Conservation (phyloP, 2,797 vertebrate genomes). For the Enteromius trimaculatus region DNA sequence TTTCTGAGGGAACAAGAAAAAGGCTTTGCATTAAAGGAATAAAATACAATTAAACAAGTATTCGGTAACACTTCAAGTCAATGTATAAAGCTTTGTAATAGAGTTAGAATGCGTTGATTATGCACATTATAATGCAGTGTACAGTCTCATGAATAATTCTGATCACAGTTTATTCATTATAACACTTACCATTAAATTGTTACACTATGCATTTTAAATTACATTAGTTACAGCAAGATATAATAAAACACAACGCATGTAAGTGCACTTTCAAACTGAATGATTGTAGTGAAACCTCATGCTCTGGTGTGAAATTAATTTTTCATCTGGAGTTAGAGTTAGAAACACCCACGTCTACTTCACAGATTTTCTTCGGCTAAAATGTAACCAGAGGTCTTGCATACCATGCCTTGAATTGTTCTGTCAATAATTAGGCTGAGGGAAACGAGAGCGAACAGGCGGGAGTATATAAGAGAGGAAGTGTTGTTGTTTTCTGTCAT, state of each 20-base stretch:
- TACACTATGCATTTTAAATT: background rate
- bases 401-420: background rate
- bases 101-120: background rate
- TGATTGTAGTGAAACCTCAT: conserved; percentile 2
- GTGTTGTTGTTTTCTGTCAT: conserved; percentile 17
- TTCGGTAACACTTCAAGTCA: background rate
- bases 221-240: background rate
- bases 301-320: conserved; percentile 9
- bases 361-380: background rate
- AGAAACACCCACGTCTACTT: background rate
- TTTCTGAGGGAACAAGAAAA: background rate
- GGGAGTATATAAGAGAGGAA: background rate
- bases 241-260: background rate
- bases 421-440: conserved; percentile 23
- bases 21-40: background rate
- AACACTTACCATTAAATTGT: background rate
- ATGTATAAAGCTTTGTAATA: background rate
- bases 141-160: background rate
- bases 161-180: background rate
- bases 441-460: background rate
- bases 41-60: background rate
- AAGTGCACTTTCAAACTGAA: background rate
- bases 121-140: background rate
- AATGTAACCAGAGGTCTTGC: conserved; percentile 6
- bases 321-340: too few species aligned